phyloP scores from a whole-genome alignment of 1,140 invertebrate species.

The Lethocerus indicus region DNA sequence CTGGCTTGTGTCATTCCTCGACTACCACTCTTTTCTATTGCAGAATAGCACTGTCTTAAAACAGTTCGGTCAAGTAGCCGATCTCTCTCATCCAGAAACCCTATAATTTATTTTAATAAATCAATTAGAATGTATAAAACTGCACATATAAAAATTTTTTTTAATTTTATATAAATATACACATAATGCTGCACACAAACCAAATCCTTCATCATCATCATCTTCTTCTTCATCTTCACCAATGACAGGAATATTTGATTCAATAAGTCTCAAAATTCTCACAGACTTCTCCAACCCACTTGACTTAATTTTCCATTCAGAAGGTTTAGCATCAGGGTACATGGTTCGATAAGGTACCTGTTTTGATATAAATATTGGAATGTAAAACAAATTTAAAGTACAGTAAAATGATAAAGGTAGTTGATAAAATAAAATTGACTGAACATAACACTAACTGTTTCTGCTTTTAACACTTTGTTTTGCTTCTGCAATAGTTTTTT shows the following conservation, averaged over 20 bases:
- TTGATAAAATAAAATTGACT: conserved; percentile 2
- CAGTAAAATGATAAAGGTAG: background rate
- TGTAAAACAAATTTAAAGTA: background rate
- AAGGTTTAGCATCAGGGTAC: conserved; percentile 34
- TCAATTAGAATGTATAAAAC: conserved; percentile 10
- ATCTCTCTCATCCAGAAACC: conserved; percentile 24
- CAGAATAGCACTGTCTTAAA: conserved; percentile 28
- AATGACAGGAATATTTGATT: conserved; percentile 29
- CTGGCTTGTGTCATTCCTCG: conserved; percentile 31
- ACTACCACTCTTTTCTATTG: conserved; percentile 26
- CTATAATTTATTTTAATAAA: conserved; percentile 18
- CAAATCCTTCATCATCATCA: conserved; percentile 32
- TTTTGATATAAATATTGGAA: background rate
- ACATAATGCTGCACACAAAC: conserved; percentile 1
- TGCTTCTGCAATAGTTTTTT: conserved; percentile 14
- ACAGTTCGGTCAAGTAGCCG: conserved; percentile 25
- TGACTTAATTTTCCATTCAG: conserved; percentile 34
- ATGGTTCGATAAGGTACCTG: conserved; percentile 33
- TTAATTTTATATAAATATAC: conserved; percentile 14
- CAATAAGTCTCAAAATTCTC: conserved; percentile 30
- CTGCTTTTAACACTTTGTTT: conserved; percentile 23
- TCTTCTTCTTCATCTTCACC: conserved; percentile 27
- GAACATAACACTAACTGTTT: conserved; percentile 22
- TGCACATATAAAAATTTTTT: conserved; percentile 5
- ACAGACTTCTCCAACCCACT: conserved; percentile 31